These are phyloP conservation scores for Nymphicus hollandicus DNA, from an alignment of 2,113 vertebrate genomes.

Conservation along the genomic window DNA sequence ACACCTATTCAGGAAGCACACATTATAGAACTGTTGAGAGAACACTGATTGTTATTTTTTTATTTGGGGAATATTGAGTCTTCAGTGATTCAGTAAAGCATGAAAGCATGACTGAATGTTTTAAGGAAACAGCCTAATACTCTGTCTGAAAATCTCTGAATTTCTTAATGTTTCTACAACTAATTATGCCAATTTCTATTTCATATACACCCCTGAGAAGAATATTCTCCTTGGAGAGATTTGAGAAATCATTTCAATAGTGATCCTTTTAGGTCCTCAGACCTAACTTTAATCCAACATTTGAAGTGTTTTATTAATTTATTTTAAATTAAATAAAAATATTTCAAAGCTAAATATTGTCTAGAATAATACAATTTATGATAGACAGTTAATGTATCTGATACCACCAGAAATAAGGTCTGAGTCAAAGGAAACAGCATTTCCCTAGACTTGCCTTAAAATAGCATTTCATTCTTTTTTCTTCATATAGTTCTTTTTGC, in stretches of 20 bases:
- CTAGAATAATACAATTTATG: not conserved
- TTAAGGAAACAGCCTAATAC: not conserved
- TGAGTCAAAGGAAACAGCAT: not conserved
- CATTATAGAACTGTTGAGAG: not conserved
- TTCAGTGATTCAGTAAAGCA: not conserved
- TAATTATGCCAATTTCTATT: not conserved
- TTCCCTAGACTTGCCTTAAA: not conserved
- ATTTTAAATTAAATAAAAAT: not conserved
- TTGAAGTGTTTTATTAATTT: not conserved
- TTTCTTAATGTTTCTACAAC: not conserved
- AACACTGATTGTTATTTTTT: not conserved
- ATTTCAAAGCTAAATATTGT: not conserved
- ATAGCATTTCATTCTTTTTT: not conserved
- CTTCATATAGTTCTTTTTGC: not conserved
- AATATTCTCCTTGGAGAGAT: not conserved
- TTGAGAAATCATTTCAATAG: not conserved
- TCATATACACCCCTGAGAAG: not conserved
- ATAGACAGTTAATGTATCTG: not conserved
- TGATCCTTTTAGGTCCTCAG: not conserved
- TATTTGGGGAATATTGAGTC: not conserved
- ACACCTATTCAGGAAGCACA: not conserved
- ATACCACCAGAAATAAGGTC: not conserved
- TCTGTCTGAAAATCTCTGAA: not conserved
- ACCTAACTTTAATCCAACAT: not conserved
- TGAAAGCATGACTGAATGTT: not conserved